Percentiles rank a stretch among this genome's conserved stretches.
These are phyloP conservation scores for Microtus californicus DNA, from an alignment of 2,797 vertebrate genomes.

Conservation along the genomic window DNA sequence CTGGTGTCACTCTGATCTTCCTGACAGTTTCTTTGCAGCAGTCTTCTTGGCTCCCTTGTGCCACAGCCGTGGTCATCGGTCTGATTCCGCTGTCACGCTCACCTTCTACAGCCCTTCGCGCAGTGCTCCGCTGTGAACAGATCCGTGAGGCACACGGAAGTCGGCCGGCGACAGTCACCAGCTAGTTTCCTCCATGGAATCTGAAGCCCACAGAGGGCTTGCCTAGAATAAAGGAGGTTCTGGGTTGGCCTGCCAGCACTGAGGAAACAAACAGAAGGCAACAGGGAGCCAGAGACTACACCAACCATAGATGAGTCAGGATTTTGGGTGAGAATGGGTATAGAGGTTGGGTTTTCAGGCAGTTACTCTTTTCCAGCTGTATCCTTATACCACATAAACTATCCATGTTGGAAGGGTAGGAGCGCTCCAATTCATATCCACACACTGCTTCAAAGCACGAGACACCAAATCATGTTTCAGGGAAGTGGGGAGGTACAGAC, in stretches of 20 bases:
- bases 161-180: not conserved
- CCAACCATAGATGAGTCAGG: not conserved
- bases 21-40: not conserved
- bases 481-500: not conserved
- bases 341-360: constrained; percentile 1
- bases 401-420: not conserved
- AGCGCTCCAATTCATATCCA: not conserved
- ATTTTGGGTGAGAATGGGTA: not conserved
- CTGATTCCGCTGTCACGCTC: not conserved
- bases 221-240: not conserved
- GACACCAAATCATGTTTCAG: not conserved
- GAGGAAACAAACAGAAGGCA: not conserved
- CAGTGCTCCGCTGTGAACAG: not conserved
- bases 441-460: not conserved
- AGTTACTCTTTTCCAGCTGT: constrained; percentile 13
- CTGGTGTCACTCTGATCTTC: constrained; percentile 3
- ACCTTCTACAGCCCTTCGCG: not conserved
- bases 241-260: not conserved
- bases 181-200: not conserved
- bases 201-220: not conserved
- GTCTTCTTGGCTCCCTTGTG: constrained; percentile 4
- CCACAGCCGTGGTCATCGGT: not conserved
- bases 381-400: not conserved
- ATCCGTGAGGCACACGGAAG: constrained; percentile 17
- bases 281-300: not conserved